Evolutionary conservation across 2,888 invertebrate species (phyloP).

Genomic region (Nebria brevicollis): DNA sequence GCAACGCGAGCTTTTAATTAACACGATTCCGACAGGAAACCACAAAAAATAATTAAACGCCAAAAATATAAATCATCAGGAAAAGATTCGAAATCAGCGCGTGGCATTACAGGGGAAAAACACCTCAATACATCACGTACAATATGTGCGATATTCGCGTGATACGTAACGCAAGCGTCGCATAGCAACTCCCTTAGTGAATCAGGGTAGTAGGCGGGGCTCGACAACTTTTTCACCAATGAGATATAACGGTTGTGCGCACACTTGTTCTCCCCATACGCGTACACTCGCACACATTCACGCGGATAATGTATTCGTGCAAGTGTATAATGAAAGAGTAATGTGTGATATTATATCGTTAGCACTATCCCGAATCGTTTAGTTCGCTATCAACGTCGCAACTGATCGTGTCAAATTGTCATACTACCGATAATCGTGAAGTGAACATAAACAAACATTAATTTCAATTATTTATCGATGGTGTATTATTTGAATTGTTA

Average conservation of each 20-base stretch:
- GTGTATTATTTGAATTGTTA: no score
- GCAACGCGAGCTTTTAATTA: slow-evolving; percentile 47
- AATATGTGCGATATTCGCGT: slow-evolving; percentile 47
- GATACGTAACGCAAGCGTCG: slow-evolving; percentile 51
- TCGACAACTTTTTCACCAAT: slow-evolving; percentile 57
- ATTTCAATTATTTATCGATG: no score
- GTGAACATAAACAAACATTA: slow-evolving; percentile 2
- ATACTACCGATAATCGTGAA: neutral
- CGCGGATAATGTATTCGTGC: slow-evolving; percentile 61
- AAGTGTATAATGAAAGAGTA: slow-evolving; percentile 63
- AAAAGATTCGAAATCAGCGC: slow-evolving; percentile 39
- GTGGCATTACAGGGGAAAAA: slow-evolving; percentile 35
- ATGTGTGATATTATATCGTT: slow-evolving; percentile 64
- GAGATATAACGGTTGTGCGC: slow-evolving; percentile 54
- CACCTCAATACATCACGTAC: slow-evolving; percentile 21
- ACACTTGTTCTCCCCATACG: slow-evolving; percentile 52
- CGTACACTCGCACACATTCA: slow-evolving; percentile 49
- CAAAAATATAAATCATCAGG: slow-evolving; percentile 50
- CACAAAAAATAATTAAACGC: slow-evolving; percentile 51
- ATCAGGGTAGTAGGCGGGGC: slow-evolving; percentile 57
- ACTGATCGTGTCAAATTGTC: slow-evolving; percentile 51
- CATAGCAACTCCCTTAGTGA: slow-evolving; percentile 55
- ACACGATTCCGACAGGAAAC: slow-evolving; percentile 47
- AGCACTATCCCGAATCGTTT: slow-evolving; percentile 64
- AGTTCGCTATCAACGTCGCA: slow-evolving; percentile 61